Evolutionary conservation across 2,888 invertebrate species (phyloP).

Genomic region (Amphimallon solstitiale): DNA sequence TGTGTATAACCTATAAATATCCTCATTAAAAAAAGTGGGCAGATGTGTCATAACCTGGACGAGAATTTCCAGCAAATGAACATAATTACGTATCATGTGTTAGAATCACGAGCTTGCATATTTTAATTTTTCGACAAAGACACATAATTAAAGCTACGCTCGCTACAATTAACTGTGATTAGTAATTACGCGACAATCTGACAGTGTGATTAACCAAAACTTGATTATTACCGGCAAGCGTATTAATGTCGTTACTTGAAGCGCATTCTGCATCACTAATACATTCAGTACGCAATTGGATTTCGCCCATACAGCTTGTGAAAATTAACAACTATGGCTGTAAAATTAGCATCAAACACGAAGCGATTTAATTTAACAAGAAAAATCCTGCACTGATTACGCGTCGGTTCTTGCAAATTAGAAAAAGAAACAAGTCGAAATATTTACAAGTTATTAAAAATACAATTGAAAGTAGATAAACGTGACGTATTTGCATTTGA

Average conservation of each 20-base stretch:
- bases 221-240: constrained; percentile 56
- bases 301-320: constrained; percentile 27
- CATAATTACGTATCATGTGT: background rate
- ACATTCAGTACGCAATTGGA: constrained; percentile 35
- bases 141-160: constrained; percentile 37
- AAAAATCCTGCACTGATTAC: background rate
- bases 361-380: background rate
- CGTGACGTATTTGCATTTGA: too few species aligned
- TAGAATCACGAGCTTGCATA: background rate
- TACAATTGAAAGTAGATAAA: too few species aligned
- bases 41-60: too few species aligned
- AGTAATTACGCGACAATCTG: constrained; percentile 56
- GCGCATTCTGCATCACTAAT: constrained; percentile 56
- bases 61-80: too few species aligned
- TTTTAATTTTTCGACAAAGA: constrained; percentile 31
- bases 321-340: constrained; percentile 31
- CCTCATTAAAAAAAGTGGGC: too few species aligned
- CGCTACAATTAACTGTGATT: constrained; percentile 53
- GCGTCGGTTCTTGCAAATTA: background rate
- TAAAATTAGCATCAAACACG: constrained; percentile 12
- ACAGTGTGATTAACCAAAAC: constrained; percentile 56
- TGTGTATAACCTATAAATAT: too few species aligned
- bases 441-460: too few species aligned
- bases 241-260: constrained; percentile 57
- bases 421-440: too few species aligned